Conservation (phyloP, 2,888 invertebrate species). For the Ichneumoninae sp. region DNA sequence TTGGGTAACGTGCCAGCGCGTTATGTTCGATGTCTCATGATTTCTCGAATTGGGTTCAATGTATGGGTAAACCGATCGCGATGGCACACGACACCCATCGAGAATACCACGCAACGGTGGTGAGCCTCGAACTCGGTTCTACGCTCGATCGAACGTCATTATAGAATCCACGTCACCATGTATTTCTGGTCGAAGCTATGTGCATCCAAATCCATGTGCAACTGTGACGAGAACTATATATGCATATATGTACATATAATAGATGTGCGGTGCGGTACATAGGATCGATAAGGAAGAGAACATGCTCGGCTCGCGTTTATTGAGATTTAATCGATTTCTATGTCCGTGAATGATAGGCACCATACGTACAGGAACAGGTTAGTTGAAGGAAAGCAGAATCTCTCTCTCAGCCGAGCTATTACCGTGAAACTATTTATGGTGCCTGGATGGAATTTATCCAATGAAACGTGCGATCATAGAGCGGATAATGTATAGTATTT, state of each 20-base stretch:
- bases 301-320: slow-evolving; percentile 35
- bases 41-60: slow-evolving; percentile 36
- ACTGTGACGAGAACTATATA: slow-evolving; percentile 48
- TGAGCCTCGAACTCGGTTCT: slow-evolving; percentile 36
- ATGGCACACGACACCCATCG: slow-evolving; percentile 44
- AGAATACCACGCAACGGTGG: slow-evolving; percentile 24
- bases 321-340: slow-evolving; percentile 45
- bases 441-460: slow-evolving; percentile 32
- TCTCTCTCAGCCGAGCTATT: slow-evolving; percentile 20
- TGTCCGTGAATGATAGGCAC: not conserved
- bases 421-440: slow-evolving; percentile 46
- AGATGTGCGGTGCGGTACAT: slow-evolving; percentile 14
- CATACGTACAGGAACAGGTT: not conserved
- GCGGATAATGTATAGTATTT: not conserved
- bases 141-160: slow-evolving; percentile 59
- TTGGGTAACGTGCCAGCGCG: slow-evolving; percentile 34
- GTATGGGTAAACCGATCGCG: slow-evolving; percentile 41
- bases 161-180: slow-evolving; percentile 36
- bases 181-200: slow-evolving; percentile 45
- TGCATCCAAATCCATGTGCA: slow-evolving; percentile 23
- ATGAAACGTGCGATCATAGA: slow-evolving; percentile 21
- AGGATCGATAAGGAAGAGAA: slow-evolving; percentile 22
- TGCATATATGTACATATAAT: not conserved
- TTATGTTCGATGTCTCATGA: slow-evolving; percentile 52
- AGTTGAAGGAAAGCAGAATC: slow-evolving; percentile 5